Conservation (phyloP, 2,113 vertebrate genomes). For the Gallinago undulata region DNA sequence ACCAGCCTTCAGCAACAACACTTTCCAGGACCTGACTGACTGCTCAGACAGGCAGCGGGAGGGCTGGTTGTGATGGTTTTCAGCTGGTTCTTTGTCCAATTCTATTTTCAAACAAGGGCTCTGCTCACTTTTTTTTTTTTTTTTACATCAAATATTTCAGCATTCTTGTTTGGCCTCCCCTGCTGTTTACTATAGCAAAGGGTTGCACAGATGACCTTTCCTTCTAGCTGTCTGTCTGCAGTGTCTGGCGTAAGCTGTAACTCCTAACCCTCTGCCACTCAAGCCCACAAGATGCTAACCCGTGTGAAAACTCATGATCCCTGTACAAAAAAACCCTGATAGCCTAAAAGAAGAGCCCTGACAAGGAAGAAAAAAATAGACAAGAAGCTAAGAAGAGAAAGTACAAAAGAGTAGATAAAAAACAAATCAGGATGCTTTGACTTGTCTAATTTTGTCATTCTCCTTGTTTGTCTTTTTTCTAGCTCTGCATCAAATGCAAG, state of each 20-base stretch:
- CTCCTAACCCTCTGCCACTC: constrained; percentile 8
- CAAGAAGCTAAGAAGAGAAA: background rate
- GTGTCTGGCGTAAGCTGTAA: background rate
- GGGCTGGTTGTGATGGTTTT: background rate
- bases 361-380: background rate
- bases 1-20: background rate
- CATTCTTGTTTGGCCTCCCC: background rate
- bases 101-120: background rate
- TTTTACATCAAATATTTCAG: background rate
- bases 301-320: background rate
- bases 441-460: constrained; percentile 22
- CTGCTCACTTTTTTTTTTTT: background rate
- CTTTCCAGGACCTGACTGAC: background rate
- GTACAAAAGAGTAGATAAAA: background rate
- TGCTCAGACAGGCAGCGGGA: background rate
- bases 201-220: background rate
- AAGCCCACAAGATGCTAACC: background rate
- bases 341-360: background rate
- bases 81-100: background rate
- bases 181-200: background rate
- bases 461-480: background rate
- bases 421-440: background rate
- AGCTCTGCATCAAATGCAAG: background rate
- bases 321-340: background rate
- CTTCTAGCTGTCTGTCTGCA: background rate